Evolutionary conservation across 92 coral and sea anemone species (phyloP).

Genomic region (Scolanthus callimorphus): DNA sequence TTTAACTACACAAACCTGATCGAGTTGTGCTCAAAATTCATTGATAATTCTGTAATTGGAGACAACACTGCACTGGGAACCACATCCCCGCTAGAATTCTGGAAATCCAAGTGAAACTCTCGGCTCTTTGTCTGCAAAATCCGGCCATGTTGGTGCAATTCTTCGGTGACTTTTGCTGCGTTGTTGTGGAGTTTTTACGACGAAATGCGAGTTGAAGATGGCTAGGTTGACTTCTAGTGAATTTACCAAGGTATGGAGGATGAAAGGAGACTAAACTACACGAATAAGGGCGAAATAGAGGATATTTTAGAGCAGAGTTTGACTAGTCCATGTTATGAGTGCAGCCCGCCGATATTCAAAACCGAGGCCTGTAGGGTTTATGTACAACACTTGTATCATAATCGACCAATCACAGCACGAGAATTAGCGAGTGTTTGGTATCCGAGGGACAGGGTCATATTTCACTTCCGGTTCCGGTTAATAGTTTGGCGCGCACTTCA

Average conservation of each 20-base stretch:
- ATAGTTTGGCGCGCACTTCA: no score
- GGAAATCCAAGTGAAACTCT: conserved; percentile 76
- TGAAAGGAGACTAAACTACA: conserved; percentile 28
- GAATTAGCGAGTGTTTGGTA: conserved; percentile 52
- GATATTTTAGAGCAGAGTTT: not conserved
- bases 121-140: conserved; percentile 71
- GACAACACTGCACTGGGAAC: conserved; percentile 83
- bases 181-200: no score
- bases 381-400: conserved; percentile 27
- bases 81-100: conserved; percentile 50
- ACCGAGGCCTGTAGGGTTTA: conserved; percentile 20
- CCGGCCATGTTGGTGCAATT: conserved; percentile 73
- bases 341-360: conserved; percentile 68
- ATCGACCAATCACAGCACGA: conserved; percentile 60
- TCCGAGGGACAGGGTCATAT: conserved; percentile 30
- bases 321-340: conserved; percentile 18
- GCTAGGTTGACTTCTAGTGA: no score
- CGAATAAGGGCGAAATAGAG: not conserved
- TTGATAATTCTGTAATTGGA: conserved; percentile 90
- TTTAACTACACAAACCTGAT: conserved; percentile 76
- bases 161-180: conserved; percentile 17
- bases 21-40: conserved; percentile 81
- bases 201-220: no score
- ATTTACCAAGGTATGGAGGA: no score
- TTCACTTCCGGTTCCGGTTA: conserved; percentile 1